Conservation (phyloP, 2,113 vertebrate genomes). For the Theristicus caerulescens region DNA sequence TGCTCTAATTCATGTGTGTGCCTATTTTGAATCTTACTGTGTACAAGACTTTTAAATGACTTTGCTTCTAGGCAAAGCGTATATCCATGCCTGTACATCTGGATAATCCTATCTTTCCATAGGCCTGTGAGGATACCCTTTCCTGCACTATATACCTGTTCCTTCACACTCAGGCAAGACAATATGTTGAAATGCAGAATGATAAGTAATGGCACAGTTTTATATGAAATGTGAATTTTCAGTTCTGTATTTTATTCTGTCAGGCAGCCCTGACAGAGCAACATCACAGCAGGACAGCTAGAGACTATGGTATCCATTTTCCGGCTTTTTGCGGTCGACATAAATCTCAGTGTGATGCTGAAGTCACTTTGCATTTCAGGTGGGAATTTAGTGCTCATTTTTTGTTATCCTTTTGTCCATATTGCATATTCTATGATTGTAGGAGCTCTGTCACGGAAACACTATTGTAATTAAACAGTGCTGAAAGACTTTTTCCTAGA, state of each 20-base stretch:
- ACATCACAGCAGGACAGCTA: background rate
- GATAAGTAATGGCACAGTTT: background rate
- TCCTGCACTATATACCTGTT: background rate
- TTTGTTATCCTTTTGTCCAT: background rate
- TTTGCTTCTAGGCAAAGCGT: background rate
- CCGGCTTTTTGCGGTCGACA: background rate
- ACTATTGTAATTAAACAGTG: background rate
- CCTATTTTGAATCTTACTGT: background rate
- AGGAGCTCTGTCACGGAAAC: background rate
- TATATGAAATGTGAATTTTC: background rate
- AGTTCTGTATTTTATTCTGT: constrained; percentile 2
- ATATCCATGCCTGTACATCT: background rate
- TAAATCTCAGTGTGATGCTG: background rate
- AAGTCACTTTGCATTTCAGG: constrained; percentile 15
- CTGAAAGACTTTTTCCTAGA: background rate
- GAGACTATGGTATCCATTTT: background rate
- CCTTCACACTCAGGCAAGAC: background rate
- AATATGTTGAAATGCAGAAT: background rate
- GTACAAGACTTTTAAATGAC: background rate
- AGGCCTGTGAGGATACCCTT: background rate
- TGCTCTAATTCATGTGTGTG: background rate
- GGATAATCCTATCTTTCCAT: background rate
- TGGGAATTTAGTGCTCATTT: background rate
- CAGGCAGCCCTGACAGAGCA: background rate
- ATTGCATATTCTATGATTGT: background rate